Evolutionary conservation across 2,797 vertebrate genomes (phyloP).

Genomic region (Phoebastria nigripes): DNA sequence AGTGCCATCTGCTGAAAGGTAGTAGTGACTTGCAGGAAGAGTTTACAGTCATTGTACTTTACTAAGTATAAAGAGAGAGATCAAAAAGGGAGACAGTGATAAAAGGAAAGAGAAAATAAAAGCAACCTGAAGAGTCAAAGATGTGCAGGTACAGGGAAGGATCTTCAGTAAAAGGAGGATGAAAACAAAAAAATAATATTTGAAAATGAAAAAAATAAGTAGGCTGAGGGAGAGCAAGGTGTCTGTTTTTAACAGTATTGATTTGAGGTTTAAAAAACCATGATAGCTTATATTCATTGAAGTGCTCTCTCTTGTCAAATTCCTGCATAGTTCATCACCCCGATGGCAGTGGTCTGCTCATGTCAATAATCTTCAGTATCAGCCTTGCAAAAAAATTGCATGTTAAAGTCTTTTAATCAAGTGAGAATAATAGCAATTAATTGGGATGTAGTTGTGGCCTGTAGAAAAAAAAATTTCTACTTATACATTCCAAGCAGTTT

Average conservation of each 20-base stretch:
- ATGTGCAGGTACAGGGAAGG: neutral
- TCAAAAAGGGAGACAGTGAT: neutral
- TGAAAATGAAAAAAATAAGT: neutral
- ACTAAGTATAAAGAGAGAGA: neutral
- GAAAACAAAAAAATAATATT: neutral
- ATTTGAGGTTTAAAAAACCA: neutral
- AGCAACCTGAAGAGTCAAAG: neutral
- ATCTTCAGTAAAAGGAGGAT: neutral
- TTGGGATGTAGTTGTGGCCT: neutral
- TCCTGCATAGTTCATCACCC: neutral
- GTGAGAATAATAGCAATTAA: neutral
- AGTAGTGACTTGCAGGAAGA: conserved; percentile 32
- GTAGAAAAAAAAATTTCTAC: neutral
- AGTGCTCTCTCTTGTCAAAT: neutral
- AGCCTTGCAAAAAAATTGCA: neutral
- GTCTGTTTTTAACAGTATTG: neutral
- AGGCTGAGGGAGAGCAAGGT: neutral
- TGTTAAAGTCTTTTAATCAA: neutral
- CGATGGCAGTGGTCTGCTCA: neutral
- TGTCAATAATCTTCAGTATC: neutral
- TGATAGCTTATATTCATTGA: neutral
- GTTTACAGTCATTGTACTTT: neutral
- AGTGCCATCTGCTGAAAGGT: conserved; percentile 76
- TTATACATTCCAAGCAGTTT: neutral
- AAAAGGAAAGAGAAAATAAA: neutral